Conservation (phyloP, 2,113 vertebrate species). For the Phrynosoma platyrhinos region DNA sequence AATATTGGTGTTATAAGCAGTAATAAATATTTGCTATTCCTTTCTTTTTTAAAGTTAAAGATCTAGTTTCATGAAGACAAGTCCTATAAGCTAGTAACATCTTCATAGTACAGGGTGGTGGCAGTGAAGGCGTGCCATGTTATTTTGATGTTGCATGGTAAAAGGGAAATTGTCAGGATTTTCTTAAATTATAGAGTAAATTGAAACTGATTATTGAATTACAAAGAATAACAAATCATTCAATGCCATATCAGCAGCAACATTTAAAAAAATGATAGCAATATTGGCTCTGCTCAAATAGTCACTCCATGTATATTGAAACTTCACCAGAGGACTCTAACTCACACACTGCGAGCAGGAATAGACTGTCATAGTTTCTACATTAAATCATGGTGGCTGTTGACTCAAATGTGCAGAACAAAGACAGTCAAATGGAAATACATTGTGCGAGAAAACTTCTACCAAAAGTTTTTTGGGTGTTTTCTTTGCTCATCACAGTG, state of each 20-base stretch:
- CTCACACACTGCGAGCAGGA: not conserved
- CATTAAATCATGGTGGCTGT: not conserved
- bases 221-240: not conserved
- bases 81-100: not conserved
- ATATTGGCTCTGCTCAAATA: not conserved
- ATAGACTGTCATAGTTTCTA: not conserved
- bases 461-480: not conserved
- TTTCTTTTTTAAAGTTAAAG: not conserved
- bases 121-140: not conserved
- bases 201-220: conserved; percentile 24
- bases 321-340: not conserved
- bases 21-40: not conserved
- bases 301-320: not conserved
- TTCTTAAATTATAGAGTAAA: not conserved
- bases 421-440: not conserved
- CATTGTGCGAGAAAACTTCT: not conserved
- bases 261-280: not conserved
- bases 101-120: not conserved
- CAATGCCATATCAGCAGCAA: not conserved
- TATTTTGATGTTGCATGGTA: not conserved
- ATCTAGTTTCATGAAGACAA: not conserved
- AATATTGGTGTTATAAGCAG: not conserved
- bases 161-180: not conserved
- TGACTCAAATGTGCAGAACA: not conserved
- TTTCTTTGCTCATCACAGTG: not conserved